Evolutionary conservation across 2,113 vertebrate species (phyloP).

Genomic region (Pachypanchax playfairii): DNA sequence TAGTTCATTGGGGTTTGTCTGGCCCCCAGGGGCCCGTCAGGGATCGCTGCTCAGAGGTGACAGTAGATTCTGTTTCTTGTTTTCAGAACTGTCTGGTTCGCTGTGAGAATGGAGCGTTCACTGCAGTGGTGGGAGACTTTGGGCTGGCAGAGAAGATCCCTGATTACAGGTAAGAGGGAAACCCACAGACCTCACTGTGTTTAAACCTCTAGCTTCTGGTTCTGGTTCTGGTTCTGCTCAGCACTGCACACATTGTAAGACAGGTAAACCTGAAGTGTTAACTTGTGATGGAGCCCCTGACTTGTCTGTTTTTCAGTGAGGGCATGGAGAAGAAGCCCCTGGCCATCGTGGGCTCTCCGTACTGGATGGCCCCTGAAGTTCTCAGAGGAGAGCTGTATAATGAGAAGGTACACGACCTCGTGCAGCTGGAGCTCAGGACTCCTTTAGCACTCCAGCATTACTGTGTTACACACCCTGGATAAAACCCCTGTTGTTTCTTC

Average conservation of each 20-base stretch:
- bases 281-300: neutral
- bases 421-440: too few relatives aligned
- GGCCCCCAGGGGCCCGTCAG: too few relatives aligned
- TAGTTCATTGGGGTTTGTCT: too few relatives aligned
- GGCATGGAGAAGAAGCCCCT: constrained; percentile 84
- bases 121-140: constrained; percentile 92
- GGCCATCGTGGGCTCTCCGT: constrained; percentile 93
- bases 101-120: constrained; percentile 83
- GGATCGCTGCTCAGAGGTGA: too few relatives aligned
- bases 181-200: too few relatives aligned
- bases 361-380: constrained; percentile 98
- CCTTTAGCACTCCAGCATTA: too few relatives aligned
- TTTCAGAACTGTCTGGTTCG: constrained; percentile 92
- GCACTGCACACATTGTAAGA: too few relatives aligned
- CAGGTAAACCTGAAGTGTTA: too few relatives aligned
- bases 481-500: too few relatives aligned
- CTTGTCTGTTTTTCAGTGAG: constrained; percentile 75
- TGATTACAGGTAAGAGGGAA: constrained; percentile 93
- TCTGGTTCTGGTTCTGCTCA: too few relatives aligned
- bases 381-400: constrained; percentile 92
- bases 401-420: constrained; percentile 86
- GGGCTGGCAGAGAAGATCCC: constrained; percentile 97
- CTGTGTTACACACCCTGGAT: too few relatives aligned
- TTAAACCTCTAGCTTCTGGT: too few relatives aligned
- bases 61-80: neutral